Evolutionary conservation across 2,888 invertebrate genomes (phyloP), one percentile per base, ranked within the genome.

Genomic region (Aethes cnicana): DNA sequence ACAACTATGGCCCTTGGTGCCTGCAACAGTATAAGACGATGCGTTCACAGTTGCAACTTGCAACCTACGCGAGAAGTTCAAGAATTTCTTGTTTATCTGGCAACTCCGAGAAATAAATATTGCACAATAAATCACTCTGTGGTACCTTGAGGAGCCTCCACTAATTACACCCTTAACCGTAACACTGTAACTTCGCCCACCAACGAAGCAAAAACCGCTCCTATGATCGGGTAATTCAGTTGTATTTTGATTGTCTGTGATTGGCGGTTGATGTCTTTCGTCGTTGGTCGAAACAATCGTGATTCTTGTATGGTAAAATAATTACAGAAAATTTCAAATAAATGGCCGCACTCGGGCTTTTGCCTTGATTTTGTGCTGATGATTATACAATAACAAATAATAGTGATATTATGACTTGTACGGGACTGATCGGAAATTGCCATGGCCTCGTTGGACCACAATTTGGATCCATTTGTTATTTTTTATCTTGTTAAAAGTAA

Each of bases 271-370:
- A 4, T 44, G 11, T 43, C 9, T 59, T 58, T 55, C 8, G 26
- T 18, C 21, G 6, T 50, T 8, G 12, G n/a, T 7, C 12, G 18
- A 37, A 17, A 12, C 26, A 55, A 43, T 58, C 63, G 64, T 61
- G 63, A 63, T 60, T 60, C 59, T 56, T 52, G 64, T 68, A 74
- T 72, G 66, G 65, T 67, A 64, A 72, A 70, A 73, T 76, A 74
- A 77, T 77, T 65, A 72, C 61, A 64, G 70, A 68, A 73, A 71
- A 68, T 64, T 65, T 68, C 53, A 68, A 72, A 73, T 71, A 72
- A 69, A 70, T 69, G 62, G 37, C 18, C 18, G n/a, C 26, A 39
- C 28, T 43, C 8, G 0, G 47, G 39, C 47, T 30, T 47, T 48
- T 57, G 58, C 71, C 72, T 74, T 72, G 69, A 57, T 39, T 47